A percentile compares a stretch with the other conserved stretches of the same genome.
phyloP scores from a whole-genome alignment of 2,888 invertebrate genomes.

The Drosophila sordidula region DNA sequence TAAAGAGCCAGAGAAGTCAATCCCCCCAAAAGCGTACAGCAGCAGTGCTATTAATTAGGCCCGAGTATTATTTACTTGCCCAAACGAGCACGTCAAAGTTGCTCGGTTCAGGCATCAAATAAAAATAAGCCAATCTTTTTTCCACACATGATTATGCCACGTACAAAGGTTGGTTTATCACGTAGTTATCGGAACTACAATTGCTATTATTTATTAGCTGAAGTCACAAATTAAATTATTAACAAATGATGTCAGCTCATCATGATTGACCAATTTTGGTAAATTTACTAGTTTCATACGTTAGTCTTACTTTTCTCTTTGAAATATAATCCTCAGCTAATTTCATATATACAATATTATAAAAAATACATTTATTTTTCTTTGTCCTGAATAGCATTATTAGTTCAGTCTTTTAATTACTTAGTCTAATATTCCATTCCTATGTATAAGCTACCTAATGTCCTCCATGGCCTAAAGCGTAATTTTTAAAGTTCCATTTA shows the following conservation, averaged over 20 bases:
- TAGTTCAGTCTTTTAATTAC: too few species aligned
- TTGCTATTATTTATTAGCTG: slow-evolving; percentile 7
- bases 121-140: slow-evolving; percentile 4
- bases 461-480: too few species aligned
- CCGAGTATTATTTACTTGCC: slow-evolving; percentile 32
- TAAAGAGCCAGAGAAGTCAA: slow-evolving; percentile 24
- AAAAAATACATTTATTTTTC: too few species aligned
- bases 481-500: too few species aligned
- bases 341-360: too few species aligned
- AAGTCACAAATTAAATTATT: slow-evolving; percentile 1
- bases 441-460: too few species aligned
- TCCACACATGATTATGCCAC: slow-evolving; percentile 21
- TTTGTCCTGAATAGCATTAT: too few species aligned
- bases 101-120: slow-evolving; percentile 10
- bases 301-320: too few species aligned
- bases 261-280: not conserved
- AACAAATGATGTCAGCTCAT: not conserved
- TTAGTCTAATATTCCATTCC: too few species aligned
- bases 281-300: not conserved
- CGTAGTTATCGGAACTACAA: slow-evolving; percentile 15
- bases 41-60: slow-evolving; percentile 38
- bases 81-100: slow-evolving; percentile 22
- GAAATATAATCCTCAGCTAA: too few species aligned
- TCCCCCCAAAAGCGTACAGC: slow-evolving; percentile 7
- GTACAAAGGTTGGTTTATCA: slow-evolving; percentile 12